A percentile compares a stretch with the other conserved stretches of the same genome.
phyloP scores from a whole-genome alignment of 2,113 vertebrate genomes.

The Micromys minutus region DNA sequence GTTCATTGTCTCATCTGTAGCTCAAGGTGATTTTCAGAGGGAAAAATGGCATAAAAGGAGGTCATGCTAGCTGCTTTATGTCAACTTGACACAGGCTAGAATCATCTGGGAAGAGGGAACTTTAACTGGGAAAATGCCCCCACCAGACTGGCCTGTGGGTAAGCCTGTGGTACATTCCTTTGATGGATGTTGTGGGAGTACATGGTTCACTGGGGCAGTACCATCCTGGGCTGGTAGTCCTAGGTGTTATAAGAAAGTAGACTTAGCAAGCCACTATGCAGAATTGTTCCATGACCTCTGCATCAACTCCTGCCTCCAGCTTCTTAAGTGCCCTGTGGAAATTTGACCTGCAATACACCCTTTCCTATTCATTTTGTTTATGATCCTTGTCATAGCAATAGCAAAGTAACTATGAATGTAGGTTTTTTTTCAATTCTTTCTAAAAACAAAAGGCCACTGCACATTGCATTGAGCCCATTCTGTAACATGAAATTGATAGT shows the following conservation, averaged over 20 bases:
- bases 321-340: not conserved
- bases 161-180: not conserved
- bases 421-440: not conserved
- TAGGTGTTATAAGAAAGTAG: not conserved
- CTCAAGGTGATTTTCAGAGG: not conserved
- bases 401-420: not conserved
- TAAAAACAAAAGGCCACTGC: not conserved
- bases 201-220: not conserved
- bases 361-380: not conserved
- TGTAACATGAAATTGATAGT: not conserved
- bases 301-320: not conserved
- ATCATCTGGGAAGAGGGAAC: not conserved
- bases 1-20: not conserved
- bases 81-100: not conserved
- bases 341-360: not conserved
- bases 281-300: not conserved
- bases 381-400: not conserved
- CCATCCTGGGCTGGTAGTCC: not conserved
- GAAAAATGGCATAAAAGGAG: not conserved
- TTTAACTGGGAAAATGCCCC: not conserved
- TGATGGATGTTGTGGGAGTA: not conserved
- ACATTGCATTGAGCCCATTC: not conserved
- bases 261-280: not conserved
- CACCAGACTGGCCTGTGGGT: not conserved
- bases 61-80: not conserved